These are phyloP conservation scores for Drosophila percnosoma DNA, from an alignment of 2,888 invertebrate species.

Conservation along the genomic window DNA sequence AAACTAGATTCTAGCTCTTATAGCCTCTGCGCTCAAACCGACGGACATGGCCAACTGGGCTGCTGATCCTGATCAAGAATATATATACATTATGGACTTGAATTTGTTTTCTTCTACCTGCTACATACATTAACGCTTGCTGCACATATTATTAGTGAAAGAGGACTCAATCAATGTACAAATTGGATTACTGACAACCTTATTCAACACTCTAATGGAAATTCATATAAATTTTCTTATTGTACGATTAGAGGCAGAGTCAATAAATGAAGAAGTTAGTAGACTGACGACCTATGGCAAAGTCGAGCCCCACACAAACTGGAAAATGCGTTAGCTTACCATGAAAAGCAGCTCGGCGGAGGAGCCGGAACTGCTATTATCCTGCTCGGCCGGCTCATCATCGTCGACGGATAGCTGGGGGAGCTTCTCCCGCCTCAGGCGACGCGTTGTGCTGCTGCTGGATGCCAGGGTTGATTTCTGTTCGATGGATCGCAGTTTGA, in stretches of 20 bases:
- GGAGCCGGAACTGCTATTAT: slow-evolving; percentile 82
- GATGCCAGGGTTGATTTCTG: slow-evolving; percentile 47
- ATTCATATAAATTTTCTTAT: too few species aligned
- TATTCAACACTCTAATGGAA: too few species aligned
- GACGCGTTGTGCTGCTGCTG: slow-evolving; percentile 28
- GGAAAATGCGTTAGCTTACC: slow-evolving; percentile 70
- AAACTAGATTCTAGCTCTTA: not conserved
- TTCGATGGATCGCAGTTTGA: slow-evolving; percentile 89
- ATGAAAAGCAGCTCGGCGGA: slow-evolving; percentile 85
- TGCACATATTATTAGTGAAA: too few species aligned
- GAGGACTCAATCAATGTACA: too few species aligned
- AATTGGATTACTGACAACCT: too few species aligned
- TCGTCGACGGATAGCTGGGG: slow-evolving; percentile 66
- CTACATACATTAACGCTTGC: too few species aligned
- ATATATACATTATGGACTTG: too few species aligned
- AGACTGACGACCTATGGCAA: not conserved
- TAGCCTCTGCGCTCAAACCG: not conserved
- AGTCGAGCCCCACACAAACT: not conserved
- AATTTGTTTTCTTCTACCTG: too few species aligned
- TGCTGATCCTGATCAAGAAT: too few species aligned
- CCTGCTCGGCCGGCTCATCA: slow-evolving; percentile 66
- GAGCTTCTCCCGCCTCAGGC: slow-evolving; percentile 61
- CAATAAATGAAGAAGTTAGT: not conserved
- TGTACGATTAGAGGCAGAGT: not conserved
- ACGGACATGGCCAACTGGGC: too few species aligned